These are phyloP conservation scores for Malacoctenus gilli DNA, from an alignment of 2,797 vertebrate genomes.

Conservation along the genomic window DNA sequence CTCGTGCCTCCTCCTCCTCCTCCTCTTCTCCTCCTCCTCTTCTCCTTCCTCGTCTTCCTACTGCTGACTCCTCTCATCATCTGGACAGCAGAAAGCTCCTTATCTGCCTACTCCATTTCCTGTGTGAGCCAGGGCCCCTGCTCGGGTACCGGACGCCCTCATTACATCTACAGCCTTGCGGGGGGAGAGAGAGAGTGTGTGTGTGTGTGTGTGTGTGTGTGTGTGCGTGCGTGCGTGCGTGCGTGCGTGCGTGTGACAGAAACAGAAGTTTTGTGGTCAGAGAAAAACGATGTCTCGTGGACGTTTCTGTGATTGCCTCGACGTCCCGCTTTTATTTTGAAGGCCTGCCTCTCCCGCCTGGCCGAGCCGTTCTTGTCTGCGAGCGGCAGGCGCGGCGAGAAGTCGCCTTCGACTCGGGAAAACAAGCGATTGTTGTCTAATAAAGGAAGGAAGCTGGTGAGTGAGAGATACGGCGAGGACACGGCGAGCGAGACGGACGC, in stretches of 20 bases:
- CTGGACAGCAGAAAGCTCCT: slow-evolving; percentile 69
- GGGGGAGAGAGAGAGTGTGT: slow-evolving; percentile 25
- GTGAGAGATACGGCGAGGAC: slow-evolving; percentile 56
- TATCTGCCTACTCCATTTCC: slow-evolving; percentile 78
- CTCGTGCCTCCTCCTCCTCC: slow-evolving; percentile 11
- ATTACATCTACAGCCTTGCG: slow-evolving; percentile 63
- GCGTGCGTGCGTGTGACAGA: slow-evolving; percentile 54
- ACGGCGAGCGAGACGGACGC: slow-evolving; percentile 42
- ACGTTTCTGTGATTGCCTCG: too few relatives aligned
- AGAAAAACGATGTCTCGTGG: too few relatives aligned
- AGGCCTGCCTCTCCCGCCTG: too few relatives aligned
- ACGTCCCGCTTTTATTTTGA: too few relatives aligned
- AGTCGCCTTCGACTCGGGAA: slow-evolving; percentile 9
- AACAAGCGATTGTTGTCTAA: slow-evolving; percentile 60
- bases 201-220: slow-evolving; percentile 39
- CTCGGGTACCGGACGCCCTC: slow-evolving; percentile 64
- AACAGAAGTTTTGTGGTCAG: slow-evolving; percentile 67
- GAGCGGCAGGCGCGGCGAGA: background rate
- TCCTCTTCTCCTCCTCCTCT: too few relatives aligned
- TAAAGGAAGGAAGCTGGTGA: slow-evolving; percentile 71
- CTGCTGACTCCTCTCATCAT: slow-evolving; percentile 61
- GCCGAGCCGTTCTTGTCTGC: too few relatives aligned
- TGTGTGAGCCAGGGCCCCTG: slow-evolving; percentile 67
- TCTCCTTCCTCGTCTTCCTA: too few relatives aligned
- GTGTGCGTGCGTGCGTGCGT: slow-evolving; percentile 45